Base-by-base conservation (phyloP, 2,797 vertebrate genomes). In the Platyrinchus mystaceus region DNA sequence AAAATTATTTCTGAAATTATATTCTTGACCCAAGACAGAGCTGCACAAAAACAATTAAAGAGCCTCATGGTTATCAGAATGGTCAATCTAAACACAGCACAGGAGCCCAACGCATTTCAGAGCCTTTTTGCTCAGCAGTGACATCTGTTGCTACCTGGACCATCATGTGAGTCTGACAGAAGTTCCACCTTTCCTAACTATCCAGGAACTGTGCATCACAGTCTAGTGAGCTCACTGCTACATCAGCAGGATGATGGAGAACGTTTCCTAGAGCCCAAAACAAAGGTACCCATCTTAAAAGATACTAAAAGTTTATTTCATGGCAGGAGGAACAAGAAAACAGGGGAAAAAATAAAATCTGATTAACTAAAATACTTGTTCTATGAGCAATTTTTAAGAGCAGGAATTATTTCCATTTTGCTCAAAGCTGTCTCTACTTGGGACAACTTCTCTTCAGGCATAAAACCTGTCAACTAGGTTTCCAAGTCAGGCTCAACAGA, bases 171-270 rank as follows among this genome's bases (percentile, higher is more conserved):
- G 91, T 32, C 59, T 85, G 90, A 82, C 22, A 86, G 24, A 68
- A 93, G 93, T 94, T 87, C 89, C 87, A 77, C 91, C 83, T 92
- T 74, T 64, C 55, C 81, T 89, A 94, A n/a, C 93, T 81, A 85
- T 93, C 75, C 63, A 80, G 95, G 90, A 97, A 97, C 94, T 81
- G 78, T 39, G 75, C 90, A 87, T 92, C 89, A 91, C 18, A 37
- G 87, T 27, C 84, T 7, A 9, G 47, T 92, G 93, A 92, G 34
- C 66, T 96, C 83, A 95, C 90, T 84, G 82, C 77, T 80, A 80
- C 95, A 85, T 87, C 87, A 91, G 73, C 68, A 62, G 56, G 56
- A 58, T n/a, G 46, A 90, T 34, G 83, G 73, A 75, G 50, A 87
- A 93, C 11, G 56, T 87, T 94, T 94, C 95, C 94, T 93, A 87